A percentile compares a stretch with the other conserved stretches of the same genome.
Evolutionary conservation across 2,113 vertebrate genomes (phyloP).

Genomic region (Triplophysa tibetana): DNA sequence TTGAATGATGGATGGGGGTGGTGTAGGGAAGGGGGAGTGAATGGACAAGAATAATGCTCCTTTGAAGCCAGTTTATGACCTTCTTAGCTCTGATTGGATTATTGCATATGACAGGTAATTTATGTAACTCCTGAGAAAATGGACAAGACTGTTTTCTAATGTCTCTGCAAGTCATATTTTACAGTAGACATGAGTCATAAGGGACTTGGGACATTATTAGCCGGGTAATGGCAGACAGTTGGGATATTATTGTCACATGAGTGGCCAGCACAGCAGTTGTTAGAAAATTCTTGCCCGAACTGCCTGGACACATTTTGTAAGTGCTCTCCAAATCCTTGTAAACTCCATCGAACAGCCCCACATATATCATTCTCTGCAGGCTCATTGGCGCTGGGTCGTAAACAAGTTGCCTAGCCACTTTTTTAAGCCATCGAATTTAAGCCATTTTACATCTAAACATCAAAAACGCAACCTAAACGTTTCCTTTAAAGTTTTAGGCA

Average conservation of each 20-base stretch:
- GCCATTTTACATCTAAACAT: neutral
- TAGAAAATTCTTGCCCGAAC: constrained; percentile 1
- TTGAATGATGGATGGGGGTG: constrained; percentile 28
- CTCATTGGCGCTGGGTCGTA: neutral
- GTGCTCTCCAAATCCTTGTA: constrained; percentile 7
- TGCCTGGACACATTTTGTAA: constrained; percentile 31
- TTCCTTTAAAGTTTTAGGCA: too few species aligned
- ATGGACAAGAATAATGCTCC: constrained; percentile 68
- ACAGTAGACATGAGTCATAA: constrained; percentile 2
- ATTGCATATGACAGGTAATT: constrained; percentile 66
- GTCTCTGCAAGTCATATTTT: constrained; percentile 53
- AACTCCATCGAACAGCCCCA: neutral
- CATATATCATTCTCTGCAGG: neutral
- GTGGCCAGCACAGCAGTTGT: constrained; percentile 21
- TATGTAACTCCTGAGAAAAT: constrained; percentile 51
- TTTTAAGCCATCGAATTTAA: neutral
- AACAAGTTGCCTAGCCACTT: neutral
- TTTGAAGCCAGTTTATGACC: constrained; percentile 71
- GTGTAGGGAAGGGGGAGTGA: constrained; percentile 30
- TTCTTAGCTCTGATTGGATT: constrained; percentile 72
- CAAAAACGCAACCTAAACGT: too few species aligned
- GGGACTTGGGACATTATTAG: constrained; percentile 34
- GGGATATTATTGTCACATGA: constrained; percentile 13
- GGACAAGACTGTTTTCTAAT: constrained; percentile 58
- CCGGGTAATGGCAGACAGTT: constrained; percentile 16